A percentile compares a stretch with the other conserved stretches of the same genome.
phyloP scores from a whole-genome alignment of 2,888 invertebrate species.

The Pachymerium ferrugineum region DNA sequence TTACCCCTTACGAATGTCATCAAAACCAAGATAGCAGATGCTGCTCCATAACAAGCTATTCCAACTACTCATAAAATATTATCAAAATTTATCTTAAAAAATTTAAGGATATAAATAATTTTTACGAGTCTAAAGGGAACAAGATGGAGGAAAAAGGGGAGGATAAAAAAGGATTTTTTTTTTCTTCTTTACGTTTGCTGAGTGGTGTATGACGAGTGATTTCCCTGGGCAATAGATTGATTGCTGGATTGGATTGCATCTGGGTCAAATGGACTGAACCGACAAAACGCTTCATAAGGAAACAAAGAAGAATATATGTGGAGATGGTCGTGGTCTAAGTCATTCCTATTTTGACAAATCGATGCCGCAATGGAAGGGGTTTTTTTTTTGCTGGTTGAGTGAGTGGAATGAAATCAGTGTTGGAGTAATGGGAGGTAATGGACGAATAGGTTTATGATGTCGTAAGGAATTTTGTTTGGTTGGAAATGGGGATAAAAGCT shows the following conservation, averaged over 20 bases:
- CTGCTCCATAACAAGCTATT: background rate
- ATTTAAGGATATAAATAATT: slow-evolving; percentile 20
- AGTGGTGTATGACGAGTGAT: slow-evolving; percentile 8
- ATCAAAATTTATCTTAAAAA: slow-evolving; percentile 2
- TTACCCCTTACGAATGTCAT: too few species aligned
- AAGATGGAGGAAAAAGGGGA: background rate
- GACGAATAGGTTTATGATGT: too few species aligned
- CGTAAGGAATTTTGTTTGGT: too few species aligned
- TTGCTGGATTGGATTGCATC: slow-evolving; percentile 21
- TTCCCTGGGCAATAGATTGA: slow-evolving; percentile 20
- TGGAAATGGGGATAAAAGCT: too few species aligned
- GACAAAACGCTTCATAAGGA: background rate
- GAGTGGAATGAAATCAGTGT: too few species aligned
- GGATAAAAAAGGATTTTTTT: background rate
- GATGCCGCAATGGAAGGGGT: too few species aligned
- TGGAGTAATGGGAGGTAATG: too few species aligned
- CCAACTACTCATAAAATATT: slow-evolving; percentile 11
- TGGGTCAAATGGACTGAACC: slow-evolving; percentile 6
- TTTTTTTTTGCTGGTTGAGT: too few species aligned
- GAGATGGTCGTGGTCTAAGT: too few species aligned
- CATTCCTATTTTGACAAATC: background rate
- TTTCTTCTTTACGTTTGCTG: background rate
- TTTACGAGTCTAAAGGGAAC: background rate
- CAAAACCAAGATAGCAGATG: background rate
- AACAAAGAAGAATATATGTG: slow-evolving; percentile 10